Percentiles rank a stretch among this genome's conserved stretches.
Conservation (phyloP, 2,888 invertebrate species). For the Julus scanicus region DNA sequence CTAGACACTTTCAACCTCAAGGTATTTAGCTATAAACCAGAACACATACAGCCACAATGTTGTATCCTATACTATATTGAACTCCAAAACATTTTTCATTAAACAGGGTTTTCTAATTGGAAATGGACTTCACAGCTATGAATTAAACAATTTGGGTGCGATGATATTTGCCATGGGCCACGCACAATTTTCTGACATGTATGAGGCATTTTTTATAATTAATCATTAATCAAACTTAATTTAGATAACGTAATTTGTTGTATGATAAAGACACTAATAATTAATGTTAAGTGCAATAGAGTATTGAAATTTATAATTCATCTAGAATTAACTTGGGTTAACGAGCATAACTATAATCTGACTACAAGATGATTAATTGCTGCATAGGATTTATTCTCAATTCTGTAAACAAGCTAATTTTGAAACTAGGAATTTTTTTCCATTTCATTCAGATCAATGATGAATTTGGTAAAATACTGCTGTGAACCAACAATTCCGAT, state of each 20-base stretch:
- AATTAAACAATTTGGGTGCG: slow-evolving; percentile 64
- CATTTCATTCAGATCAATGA: slow-evolving; percentile 62
- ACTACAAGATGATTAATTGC: too few species aligned
- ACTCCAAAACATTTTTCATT: background rate
- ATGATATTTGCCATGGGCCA: slow-evolving; percentile 66
- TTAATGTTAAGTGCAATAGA: too few species aligned
- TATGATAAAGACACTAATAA: too few species aligned
- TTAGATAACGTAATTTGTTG: too few species aligned
- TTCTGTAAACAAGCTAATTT: slow-evolving; percentile 57
- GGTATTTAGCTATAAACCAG: background rate
- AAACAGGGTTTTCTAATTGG: slow-evolving; percentile 64
- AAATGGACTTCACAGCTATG: slow-evolving; percentile 67
- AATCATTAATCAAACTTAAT: slow-evolving; percentile 64
- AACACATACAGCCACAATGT: background rate
- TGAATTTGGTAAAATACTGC: slow-evolving; percentile 61
- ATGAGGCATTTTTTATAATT: too few species aligned
- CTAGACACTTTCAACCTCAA: background rate
- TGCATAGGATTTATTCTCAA: slow-evolving; percentile 59
- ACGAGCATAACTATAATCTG: too few species aligned
- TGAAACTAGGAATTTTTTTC: background rate
- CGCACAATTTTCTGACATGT: slow-evolving; percentile 59
- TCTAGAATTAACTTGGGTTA: too few species aligned
- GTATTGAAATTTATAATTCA: too few species aligned
- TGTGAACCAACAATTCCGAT: slow-evolving; percentile 58
- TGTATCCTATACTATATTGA: too few species aligned